phyloP scores from a whole-genome alignment of 2,113 vertebrate species.

The Ahaetulla prasina region DNA sequence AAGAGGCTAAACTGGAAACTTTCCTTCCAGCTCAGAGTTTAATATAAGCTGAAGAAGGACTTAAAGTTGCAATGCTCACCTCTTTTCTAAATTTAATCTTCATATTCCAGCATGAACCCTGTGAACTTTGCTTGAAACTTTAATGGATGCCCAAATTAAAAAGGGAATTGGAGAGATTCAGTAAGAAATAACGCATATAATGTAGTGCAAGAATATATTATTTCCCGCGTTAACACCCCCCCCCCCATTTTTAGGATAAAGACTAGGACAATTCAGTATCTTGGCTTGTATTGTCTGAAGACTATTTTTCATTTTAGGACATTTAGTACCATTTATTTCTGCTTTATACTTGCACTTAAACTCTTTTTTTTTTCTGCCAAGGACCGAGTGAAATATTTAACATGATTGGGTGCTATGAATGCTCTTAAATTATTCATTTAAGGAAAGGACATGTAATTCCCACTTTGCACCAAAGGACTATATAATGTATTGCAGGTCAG shows the following conservation, averaged over 20 bases:
- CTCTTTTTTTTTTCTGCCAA: conserved; percentile 36
- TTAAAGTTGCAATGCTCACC: not conserved
- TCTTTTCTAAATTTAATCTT: not conserved
- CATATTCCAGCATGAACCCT: not conserved
- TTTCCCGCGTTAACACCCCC: not conserved
- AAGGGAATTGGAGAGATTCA: not conserved
- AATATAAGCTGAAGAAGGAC: not conserved
- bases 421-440: conserved; percentile 69
- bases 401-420: conserved; percentile 63
- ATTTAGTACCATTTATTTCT: conserved; percentile 57
- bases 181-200: conserved; percentile 37
- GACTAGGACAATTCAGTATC: conserved; percentile 37
- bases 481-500: conserved; percentile 66
- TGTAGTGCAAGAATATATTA: conserved; percentile 8
- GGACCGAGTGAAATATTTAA: conserved; percentile 66
- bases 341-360: conserved; percentile 53
- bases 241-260: not conserved
- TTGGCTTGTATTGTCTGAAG: conserved; percentile 50
- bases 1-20: not conserved
- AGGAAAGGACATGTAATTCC: conserved; percentile 58
- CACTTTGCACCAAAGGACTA: conserved; percentile 48
- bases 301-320: conserved; percentile 47
- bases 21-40: not conserved
- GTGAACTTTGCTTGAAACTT: not conserved
- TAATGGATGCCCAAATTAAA: conserved; percentile 17